Percentiles rank a stretch among this genome's conserved stretches.
These are phyloP conservation scores for Venustoraphidia nigricollis DNA, from an alignment of 2,888 invertebrate species.

Conservation along the genomic window DNA sequence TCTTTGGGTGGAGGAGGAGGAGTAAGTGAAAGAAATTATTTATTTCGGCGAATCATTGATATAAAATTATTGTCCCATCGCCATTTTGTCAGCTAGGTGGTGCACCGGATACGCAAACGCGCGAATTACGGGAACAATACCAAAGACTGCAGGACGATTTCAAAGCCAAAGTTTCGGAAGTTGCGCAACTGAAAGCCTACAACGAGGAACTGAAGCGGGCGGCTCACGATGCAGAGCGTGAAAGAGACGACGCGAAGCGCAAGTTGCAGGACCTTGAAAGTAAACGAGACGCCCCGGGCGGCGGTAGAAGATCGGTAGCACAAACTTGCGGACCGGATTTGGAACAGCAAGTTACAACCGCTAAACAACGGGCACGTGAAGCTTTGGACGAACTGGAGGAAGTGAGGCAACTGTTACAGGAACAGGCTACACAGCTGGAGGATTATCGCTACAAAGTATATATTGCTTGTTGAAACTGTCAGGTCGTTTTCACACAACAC, in stretches of 20 bases:
- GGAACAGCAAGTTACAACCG: slow-evolving; percentile 34
- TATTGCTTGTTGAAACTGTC: neutral
- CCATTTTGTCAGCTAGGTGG: slow-evolving; percentile 9
- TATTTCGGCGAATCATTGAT: too few relatives aligned
- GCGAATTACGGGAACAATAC: slow-evolving; percentile 42
- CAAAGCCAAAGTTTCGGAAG: slow-evolving; percentile 51
- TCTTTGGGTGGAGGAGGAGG: too few relatives aligned
- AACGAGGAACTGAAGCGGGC: slow-evolving; percentile 30
- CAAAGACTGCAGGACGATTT: slow-evolving; percentile 48
- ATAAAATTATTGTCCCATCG: too few relatives aligned
- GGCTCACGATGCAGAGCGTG: slow-evolving; percentile 25
- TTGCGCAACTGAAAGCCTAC: slow-evolving; percentile 35
- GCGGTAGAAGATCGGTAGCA: slow-evolving; percentile 23
- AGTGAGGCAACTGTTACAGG: slow-evolving; percentile 39
- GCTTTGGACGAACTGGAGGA: slow-evolving; percentile 45
- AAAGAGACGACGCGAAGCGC: slow-evolving; percentile 39
- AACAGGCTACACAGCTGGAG: slow-evolving; percentile 48
- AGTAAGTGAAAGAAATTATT: too few relatives aligned
- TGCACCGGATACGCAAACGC: slow-evolving; percentile 31
- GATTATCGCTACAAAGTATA: slow-evolving; percentile 50
- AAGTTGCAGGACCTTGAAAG: slow-evolving; percentile 31
- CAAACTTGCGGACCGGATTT: slow-evolving; percentile 12
- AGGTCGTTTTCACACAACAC: neutral
- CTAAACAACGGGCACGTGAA: slow-evolving; percentile 36
- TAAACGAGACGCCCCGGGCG: slow-evolving; percentile 23